Evolutionary conservation across 2,888 invertebrate genomes (phyloP), one percentile per base, ranked within the genome.

Genomic region (Diaphora mendica): DNA sequence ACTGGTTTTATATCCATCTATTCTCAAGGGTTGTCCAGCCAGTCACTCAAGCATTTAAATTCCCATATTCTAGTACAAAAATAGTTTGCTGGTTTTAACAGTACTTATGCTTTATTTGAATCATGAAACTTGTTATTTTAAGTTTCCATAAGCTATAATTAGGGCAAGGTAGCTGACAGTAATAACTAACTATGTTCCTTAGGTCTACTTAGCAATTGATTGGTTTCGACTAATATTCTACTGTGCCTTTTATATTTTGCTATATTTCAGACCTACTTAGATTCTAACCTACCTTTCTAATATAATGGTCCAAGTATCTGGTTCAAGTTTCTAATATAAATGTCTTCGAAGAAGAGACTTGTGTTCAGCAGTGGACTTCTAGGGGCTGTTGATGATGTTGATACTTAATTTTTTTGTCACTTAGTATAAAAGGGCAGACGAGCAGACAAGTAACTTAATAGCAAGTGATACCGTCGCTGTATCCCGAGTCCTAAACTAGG

Each of bases 21-120:
- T 65, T 20, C 17, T 13, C 4, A 42, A 71, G 72, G 72, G 72
- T 62, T 72, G 72, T 62, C 72, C 62, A 30, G 15, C 67, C 44
- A 71, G 65, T 62, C 9, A 9, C n/a, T 35, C n/a, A 59, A 23
- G 35, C 48, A n/a, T 44, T 48, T n/a, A 44, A 64, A 44, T 64
- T 64, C 62, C 23, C 51, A 15, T 39, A n/a, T 68, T 68, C 35
- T 55, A 51, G 39, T 65, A 64, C 26, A 66, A 30, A 62, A 59
- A 67, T 59, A 72, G 42, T 44, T 26, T 42, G 23, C 23, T 13
- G 23, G 20, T 26, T 67, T 66, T 72, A 35, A 33, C 11, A 17
- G 42, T 33, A 62, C 59, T 33, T n/a, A 30, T 11, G 33, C 23
- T 33, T 26, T 67, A 62, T 39, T 55, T 68, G 35, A 55, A n/a